Base-by-base conservation (phyloP, 1,140 invertebrate species). In the Brachionus manjavacas region DNA sequence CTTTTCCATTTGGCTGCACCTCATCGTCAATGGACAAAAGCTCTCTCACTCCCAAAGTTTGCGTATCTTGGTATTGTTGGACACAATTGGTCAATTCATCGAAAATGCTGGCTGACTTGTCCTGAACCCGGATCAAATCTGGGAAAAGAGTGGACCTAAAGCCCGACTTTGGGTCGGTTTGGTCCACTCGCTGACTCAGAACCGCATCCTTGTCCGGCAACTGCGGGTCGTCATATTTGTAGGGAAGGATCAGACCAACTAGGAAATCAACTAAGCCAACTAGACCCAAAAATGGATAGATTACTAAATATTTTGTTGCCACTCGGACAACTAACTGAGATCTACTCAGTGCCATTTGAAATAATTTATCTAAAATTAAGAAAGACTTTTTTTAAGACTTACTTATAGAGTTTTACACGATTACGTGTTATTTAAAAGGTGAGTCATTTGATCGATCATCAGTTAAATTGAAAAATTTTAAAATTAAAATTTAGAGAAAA, bases 1-100 rank as follows among this genome's bases (percentile, higher is more conserved):
- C 31, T 68, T 81, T 81, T 16, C 79, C 79, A 68, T 81, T 81
- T n/a, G 79, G 52, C 39, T 81, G 79, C 20, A 81, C 35, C 11
- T 81, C 79, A 12, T 81, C 79, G 25, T 81, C 79, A 11, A 81
- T 81, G 39, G 79, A 81, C 9, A 81, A 4, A 60, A 81, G 35
- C 11, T 81, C 79, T 6, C 79, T 23, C 4, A 81, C 79, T n/a
- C 79, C 79, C 23, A 81, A 3, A 16, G 79, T 81, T n/a, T 81
- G 55, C 9, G 64, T 60, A 25, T 81, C 79, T 4, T 41, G 35
- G n/a, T 64, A 81, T 11, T 60, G 25, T 12, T 46, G 8, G n/a
- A 64, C 52, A 81, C 64, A 64, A 23, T 60, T 68, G 14, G 52
- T 25, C 31, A 81, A 81, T 64, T 81, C 52, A n/a, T 60, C 52